Evolutionary conservation across 2,888 invertebrate genomes (phyloP).

Genomic region (Nymphalis polychloros): DNA sequence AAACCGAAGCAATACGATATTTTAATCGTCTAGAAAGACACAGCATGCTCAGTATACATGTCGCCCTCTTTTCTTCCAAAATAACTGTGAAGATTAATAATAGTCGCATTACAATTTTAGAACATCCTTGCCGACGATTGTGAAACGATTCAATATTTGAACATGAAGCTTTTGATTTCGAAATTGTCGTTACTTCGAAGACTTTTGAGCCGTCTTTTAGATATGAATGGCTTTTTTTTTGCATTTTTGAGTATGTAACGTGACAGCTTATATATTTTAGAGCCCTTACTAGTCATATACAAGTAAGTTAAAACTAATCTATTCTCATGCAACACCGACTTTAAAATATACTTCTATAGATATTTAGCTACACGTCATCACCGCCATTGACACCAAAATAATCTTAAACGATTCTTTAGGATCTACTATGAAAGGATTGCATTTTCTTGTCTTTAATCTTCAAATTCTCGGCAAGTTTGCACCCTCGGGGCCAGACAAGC

Average conservation of each 20-base stretch:
- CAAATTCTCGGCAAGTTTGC: slow-evolving; percentile 51
- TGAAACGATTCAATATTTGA: no score
- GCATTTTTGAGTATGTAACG: no score
- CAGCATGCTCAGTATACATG: neutral
- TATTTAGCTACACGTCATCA: no score
- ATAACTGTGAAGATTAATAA: neutral
- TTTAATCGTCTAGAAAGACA: neutral
- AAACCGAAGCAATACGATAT: neutral
- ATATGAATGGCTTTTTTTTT: no score
- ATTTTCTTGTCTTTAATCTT: slow-evolving; percentile 5
- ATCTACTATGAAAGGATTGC: neutral
- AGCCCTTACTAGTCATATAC: no score
- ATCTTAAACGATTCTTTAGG: neutral
- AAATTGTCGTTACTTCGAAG: no score
- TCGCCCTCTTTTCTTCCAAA: neutral
- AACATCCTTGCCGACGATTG: neutral
- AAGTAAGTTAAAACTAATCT: no score
- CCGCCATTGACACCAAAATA: neutral
- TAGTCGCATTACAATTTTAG: neutral
- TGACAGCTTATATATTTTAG: no score
- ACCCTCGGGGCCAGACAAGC: slow-evolving; percentile 62
- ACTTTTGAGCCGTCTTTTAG: no score
- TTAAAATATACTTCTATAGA: no score
- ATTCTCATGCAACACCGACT: no score
- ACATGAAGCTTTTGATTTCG: no score